Conservation (phyloP, 2,797 vertebrate species). For the Coreius guichenoti region DNA sequence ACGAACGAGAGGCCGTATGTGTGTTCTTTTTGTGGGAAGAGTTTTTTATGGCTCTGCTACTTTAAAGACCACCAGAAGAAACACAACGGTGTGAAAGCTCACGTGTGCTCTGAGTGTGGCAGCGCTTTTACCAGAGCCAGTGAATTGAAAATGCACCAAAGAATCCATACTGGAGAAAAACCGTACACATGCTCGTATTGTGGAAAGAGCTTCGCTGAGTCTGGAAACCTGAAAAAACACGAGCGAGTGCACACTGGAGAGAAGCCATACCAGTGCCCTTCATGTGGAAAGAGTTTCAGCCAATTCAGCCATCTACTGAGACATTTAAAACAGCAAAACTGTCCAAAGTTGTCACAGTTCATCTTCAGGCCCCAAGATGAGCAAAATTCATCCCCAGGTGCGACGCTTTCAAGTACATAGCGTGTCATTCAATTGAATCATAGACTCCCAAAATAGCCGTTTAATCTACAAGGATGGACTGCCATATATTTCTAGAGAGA, state of each 20-base stretch:
- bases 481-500: neutral
- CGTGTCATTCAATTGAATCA: neutral
- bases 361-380: slow-evolving; percentile 1
- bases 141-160: slow-evolving; percentile 71
- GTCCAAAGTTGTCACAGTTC: neutral
- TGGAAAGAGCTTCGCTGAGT: slow-evolving; percentile 65
- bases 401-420: neutral
- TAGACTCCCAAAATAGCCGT: neutral
- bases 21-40: slow-evolving; percentile 77
- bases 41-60: slow-evolving; percentile 71
- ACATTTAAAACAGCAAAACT: slow-evolving; percentile 19
- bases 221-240: slow-evolving; percentile 70
- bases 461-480: neutral
- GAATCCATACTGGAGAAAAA: slow-evolving; percentile 68
- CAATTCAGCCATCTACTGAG: slow-evolving; percentile 53
- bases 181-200: slow-evolving; percentile 58
- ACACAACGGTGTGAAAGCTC: slow-evolving; percentile 64
- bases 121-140: slow-evolving; percentile 72
- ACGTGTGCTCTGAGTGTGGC: slow-evolving; percentile 67
- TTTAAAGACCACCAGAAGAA: slow-evolving; percentile 63
- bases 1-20: slow-evolving; percentile 73
- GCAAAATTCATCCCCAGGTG: neutral
- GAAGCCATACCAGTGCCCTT: slow-evolving; percentile 52
- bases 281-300: slow-evolving; percentile 72
- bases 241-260: slow-evolving; percentile 64